Evolutionary conservation across 2,888 invertebrate species (phyloP), one percentile per base, ranked within the genome.

Genomic region (Epirrhoe tristata): DNA sequence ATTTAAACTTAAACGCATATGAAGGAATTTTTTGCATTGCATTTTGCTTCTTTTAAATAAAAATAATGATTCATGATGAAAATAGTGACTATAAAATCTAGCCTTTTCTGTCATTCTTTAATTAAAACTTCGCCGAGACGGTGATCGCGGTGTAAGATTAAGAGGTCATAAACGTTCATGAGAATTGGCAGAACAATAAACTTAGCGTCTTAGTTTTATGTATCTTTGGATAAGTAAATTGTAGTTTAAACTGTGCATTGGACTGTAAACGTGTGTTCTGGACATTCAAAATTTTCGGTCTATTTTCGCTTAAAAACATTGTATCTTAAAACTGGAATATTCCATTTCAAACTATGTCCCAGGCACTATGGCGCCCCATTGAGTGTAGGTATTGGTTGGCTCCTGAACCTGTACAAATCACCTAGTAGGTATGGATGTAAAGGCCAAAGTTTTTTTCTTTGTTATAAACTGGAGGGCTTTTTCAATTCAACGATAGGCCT

Each of bases 151-250:
- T 54, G 12, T 1, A 16, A 67, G 63, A 67, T 61, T 54, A 57
- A 36, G 12, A 64, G 73, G 71, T 73, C 58, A 73, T 54, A 56
- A 59, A 58, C 58, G 71, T 71, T 73, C 73, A 72, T 66, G 66
- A 61, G 64, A 62, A 69, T 50, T 48, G 66, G 24, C 34, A 54
- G 53, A 17, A 67, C 59, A 70, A 64, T 65, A 17, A 54, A 14
- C 6, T 36, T 14, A 36, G 14, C 36, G 16, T 52, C n/a, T 52
- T 24, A 31, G 24, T 52, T 46, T 39, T 3, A 10, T 48, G 48
- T 48, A 16, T 48, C 7, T 48, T 16, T 43, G 48, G n/a, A n/a
- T 48, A 16, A 14, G 46, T 48, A 16, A 6, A 48, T 14, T 14
- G n/a, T 46, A 14, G 43, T 7, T 36, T 0, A 36, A 10, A 36